Evolutionary conservation across 2,888 invertebrate species (phyloP).

Genomic region (Scaptomyza flava): DNA sequence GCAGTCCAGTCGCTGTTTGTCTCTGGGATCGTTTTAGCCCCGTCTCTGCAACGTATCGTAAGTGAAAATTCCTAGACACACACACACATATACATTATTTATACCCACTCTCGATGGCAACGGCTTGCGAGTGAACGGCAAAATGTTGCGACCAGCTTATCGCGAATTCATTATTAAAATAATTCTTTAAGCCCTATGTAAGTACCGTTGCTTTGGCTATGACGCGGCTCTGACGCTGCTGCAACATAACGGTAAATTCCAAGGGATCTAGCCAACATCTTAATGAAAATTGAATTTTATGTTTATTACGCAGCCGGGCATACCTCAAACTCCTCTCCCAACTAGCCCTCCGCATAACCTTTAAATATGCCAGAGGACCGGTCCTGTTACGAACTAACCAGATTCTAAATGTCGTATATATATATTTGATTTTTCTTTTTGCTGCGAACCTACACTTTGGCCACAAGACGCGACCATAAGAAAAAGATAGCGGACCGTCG

Average conservation of each 20-base stretch:
- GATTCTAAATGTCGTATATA: slow-evolving; percentile 45
- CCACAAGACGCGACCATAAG: slow-evolving; percentile 38
- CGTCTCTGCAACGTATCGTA: slow-evolving; percentile 28
- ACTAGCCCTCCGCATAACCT: slow-evolving; percentile 65
- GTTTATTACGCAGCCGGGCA: slow-evolving; percentile 72
- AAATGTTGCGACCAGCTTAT: slow-evolving; percentile 62
- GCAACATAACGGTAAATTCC: slow-evolving; percentile 62
- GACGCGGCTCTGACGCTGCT: slow-evolving; percentile 4
- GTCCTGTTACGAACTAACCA: slow-evolving; percentile 34
- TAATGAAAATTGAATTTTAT: slow-evolving; percentile 80
- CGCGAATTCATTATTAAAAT: slow-evolving; percentile 81
- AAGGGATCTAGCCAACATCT: slow-evolving; percentile 74
- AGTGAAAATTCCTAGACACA: slow-evolving; percentile 69
- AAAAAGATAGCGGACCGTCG: slow-evolving; percentile 55
- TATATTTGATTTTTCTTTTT: slow-evolving; percentile 7
- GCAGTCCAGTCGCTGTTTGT: slow-evolving; percentile 10
- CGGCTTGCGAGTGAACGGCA: slow-evolving; percentile 39
- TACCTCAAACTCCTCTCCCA: slow-evolving; percentile 43
- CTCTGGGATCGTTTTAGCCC: slow-evolving; percentile 11
- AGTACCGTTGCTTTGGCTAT: neutral
- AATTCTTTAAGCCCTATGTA: slow-evolving; percentile 61
- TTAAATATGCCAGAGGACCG: slow-evolving; percentile 58
- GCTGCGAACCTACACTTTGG: slow-evolving; percentile 35
- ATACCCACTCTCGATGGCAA: neutral
- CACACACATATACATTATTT: neutral